A percentile compares a stretch with the other conserved stretches of the same genome.
Conservation (phyloP, 1,140 invertebrate species). For the Sitophilus oryzae region DNA sequence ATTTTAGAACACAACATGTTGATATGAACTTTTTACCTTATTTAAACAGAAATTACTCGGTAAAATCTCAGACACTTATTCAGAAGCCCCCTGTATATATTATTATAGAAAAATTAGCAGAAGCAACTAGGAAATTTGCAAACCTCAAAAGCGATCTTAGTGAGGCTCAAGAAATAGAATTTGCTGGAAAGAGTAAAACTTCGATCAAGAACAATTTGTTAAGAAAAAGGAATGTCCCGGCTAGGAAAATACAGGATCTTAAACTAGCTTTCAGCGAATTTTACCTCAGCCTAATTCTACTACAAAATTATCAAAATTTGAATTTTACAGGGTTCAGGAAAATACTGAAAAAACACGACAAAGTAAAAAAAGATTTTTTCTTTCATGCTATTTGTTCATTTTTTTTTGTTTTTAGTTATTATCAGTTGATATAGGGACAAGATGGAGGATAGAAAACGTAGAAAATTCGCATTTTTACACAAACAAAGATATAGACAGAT, state of each 20-base stretch:
- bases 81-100: no score
- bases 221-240: constrained; percentile 52
- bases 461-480: constrained; percentile 93
- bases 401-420: constrained; percentile 51
- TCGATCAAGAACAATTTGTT: constrained; percentile 47
- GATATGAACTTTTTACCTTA: no score
- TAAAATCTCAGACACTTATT: no score
- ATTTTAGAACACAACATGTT: no score
- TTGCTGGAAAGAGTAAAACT: constrained; percentile 44
- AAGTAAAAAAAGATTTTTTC: constrained; percentile 56
- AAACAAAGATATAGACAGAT: constrained; percentile 93
- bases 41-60: no score
- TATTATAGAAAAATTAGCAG: constrained; percentile 87
- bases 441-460: constrained; percentile 89
- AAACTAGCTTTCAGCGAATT: constrained; percentile 99
- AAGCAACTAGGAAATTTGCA: constrained; percentile 91
- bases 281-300: constrained; percentile 92
- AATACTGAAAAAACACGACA: constrained; percentile 99
- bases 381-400: neutral
- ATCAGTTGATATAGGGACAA: constrained; percentile 65
- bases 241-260: constrained; percentile 84
- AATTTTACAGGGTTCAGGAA: constrained; percentile 99
- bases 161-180: constrained; percentile 63
- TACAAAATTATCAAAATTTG: constrained; percentile 88
- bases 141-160: constrained; percentile 85